Percentiles rank a stretch among this genome's conserved stretches.
Evolutionary conservation across 2,113 vertebrate genomes (phyloP).

Genomic region (Pseudorasbora parva): DNA sequence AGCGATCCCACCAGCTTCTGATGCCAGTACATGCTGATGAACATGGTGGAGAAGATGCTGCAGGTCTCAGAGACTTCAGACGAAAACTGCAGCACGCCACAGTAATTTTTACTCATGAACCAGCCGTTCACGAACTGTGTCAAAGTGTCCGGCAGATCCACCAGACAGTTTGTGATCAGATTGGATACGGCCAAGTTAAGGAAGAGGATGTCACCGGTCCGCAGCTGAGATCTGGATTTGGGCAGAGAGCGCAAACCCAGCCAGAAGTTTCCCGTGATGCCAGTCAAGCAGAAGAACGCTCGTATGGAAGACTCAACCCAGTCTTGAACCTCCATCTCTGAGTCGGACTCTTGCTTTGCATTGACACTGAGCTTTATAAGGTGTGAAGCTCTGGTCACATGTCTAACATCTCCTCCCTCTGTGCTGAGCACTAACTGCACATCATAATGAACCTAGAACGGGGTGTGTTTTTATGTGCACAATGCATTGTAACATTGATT

Average conservation of each 20-base stretch:
- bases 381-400: not conserved
- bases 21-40: slow-evolving; percentile 78
- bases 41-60: slow-evolving; percentile 78
- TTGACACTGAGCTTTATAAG: not conserved
- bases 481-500: too few species aligned
- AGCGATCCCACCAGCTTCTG: slow-evolving; percentile 79
- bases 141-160: slow-evolving; percentile 74
- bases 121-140: slow-evolving; percentile 66
- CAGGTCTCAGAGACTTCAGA: slow-evolving; percentile 75
- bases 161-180: slow-evolving; percentile 79
- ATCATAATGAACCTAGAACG: not conserved
- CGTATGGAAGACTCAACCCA: slow-evolving; percentile 66
- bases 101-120: slow-evolving; percentile 70
- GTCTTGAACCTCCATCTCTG: slow-evolving; percentile 59
- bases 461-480: too few species aligned
- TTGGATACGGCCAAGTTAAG: slow-evolving; percentile 78
- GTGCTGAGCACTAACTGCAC: not conserved
- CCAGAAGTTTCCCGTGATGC: slow-evolving; percentile 77
- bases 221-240: slow-evolving; percentile 54
- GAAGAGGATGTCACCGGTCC: slow-evolving; percentile 74
- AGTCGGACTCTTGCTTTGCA: not conserved
- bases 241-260: slow-evolving; percentile 69
- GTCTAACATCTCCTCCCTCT: not conserved
- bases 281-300: slow-evolving; percentile 69
- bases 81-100: slow-evolving; percentile 69